A percentile compares a stretch with the other conserved stretches of the same genome.
phyloP scores from a whole-genome alignment of 2,797 vertebrate species.

The Botia almorhae region DNA sequence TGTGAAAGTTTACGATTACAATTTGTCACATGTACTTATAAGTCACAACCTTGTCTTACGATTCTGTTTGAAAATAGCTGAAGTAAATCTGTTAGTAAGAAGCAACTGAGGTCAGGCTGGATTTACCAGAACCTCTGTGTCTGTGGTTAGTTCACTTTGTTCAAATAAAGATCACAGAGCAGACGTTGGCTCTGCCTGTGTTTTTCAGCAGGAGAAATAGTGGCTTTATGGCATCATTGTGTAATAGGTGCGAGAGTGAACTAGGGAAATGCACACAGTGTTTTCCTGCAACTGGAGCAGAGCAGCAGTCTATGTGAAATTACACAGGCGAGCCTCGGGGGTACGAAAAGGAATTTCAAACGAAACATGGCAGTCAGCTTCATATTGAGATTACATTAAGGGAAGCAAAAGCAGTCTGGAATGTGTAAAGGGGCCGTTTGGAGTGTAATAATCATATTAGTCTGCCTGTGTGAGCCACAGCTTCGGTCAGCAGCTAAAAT shows the following conservation, averaged over 20 bases:
- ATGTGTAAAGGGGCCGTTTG: constrained; percentile 54
- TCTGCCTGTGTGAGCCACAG: constrained; percentile 17
- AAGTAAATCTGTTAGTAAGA: constrained; percentile 1
- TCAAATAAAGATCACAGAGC: constrained; percentile 20
- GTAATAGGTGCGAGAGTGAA: constrained; percentile 48
- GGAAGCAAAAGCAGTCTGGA: constrained; percentile 48
- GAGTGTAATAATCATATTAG: constrained; percentile 55
- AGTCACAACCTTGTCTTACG: not conserved
- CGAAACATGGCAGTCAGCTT: constrained; percentile 44
- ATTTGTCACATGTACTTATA: not conserved
- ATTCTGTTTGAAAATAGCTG: not conserved
- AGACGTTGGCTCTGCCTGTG: constrained; percentile 16
- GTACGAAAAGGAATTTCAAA: constrained; percentile 42
- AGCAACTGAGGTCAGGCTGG: not conserved
- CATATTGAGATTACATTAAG: constrained; percentile 55
- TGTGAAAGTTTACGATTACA: constrained; percentile 4
- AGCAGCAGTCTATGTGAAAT: constrained; percentile 49
- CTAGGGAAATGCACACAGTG: constrained; percentile 32
- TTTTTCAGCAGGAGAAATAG: constrained; percentile 25
- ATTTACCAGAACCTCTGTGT: constrained; percentile 26
- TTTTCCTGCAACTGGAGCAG: constrained; percentile 28
- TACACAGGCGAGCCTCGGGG: constrained; percentile 45
- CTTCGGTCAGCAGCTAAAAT: constrained; percentile 34
- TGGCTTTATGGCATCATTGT: constrained; percentile 44
- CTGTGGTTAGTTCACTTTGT: constrained; percentile 1